A percentile compares a stretch with the other conserved stretches of the same genome.
Conservation (phyloP, 2,113 vertebrate genomes). For the Cyprinodon variegatus region DNA sequence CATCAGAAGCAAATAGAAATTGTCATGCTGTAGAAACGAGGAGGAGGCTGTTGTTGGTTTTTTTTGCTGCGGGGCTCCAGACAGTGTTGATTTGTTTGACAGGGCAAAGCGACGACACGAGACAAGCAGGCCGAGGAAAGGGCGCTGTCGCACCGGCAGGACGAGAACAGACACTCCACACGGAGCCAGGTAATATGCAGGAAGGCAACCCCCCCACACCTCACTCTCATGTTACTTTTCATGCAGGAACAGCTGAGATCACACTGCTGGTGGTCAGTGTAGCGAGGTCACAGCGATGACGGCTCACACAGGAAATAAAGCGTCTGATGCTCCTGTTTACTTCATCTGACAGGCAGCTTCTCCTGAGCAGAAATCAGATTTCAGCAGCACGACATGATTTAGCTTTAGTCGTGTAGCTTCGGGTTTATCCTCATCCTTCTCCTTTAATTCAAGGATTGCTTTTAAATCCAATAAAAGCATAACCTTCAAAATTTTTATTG, state of each 20-base stretch:
- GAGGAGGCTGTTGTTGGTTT: not conserved
- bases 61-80: slow-evolving; percentile 27
- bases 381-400: too few species aligned
- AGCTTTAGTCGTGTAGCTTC: too few species aligned
- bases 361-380: too few species aligned
- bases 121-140: slow-evolving; percentile 95
- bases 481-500: too few species aligned
- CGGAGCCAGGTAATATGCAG: slow-evolving; percentile 88
- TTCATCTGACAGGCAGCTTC: not conserved
- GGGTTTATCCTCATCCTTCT: too few species aligned
- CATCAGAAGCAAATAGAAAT: slow-evolving; percentile 22
- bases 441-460: too few species aligned
- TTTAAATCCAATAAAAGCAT: too few species aligned
- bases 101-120: slow-evolving; percentile 93
- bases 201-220: not conserved
- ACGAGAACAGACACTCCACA: slow-evolving; percentile 95
- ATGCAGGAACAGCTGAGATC: not conserved
- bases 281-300: slow-evolving; percentile 6
- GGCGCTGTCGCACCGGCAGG: slow-evolving; percentile 89
- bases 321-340: not conserved
- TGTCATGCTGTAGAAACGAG: slow-evolving; percentile 36
- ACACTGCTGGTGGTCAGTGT: slow-evolving; percentile 3
- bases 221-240: not conserved
- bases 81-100: slow-evolving; percentile 64
- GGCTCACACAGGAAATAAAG: not conserved